phyloP scores from a whole-genome alignment of 2,888 invertebrate genomes.

The Aproaerema taeniolella region DNA sequence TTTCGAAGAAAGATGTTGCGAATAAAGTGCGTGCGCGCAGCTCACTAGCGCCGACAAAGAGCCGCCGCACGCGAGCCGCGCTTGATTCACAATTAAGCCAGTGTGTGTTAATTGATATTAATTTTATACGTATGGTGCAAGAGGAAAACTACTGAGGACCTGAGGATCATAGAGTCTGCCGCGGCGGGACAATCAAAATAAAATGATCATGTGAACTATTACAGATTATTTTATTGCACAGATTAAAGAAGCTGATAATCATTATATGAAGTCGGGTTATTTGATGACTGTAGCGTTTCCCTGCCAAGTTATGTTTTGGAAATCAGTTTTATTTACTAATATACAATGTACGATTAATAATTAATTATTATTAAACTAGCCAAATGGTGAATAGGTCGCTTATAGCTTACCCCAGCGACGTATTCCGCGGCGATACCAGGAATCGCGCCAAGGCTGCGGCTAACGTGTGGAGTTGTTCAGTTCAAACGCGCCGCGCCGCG shows the following conservation, averaged over 20 bases:
- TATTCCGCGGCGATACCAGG: slow-evolving; percentile 35
- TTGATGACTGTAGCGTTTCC: too few species aligned
- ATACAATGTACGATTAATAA: too few species aligned
- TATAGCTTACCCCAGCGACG: slow-evolving; percentile 25
- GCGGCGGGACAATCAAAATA: background rate
- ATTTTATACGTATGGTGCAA: slow-evolving; percentile 63
- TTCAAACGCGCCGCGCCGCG: slow-evolving; percentile 61
- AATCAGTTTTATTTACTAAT: too few species aligned
- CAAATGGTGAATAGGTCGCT: slow-evolving; percentile 26
- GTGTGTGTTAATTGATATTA: slow-evolving; percentile 77
- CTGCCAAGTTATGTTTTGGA: too few species aligned
- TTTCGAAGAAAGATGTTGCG: slow-evolving; percentile 59
- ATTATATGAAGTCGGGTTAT: too few species aligned
- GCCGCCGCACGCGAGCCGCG: slow-evolving; percentile 70
- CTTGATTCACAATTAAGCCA: slow-evolving; percentile 74
- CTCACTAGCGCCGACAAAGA: slow-evolving; percentile 64
- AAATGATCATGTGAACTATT: slow-evolving; percentile 1
- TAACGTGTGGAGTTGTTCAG: slow-evolving; percentile 52
- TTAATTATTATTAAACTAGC: too few species aligned
- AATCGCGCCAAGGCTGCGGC: slow-evolving; percentile 59
- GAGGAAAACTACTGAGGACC: slow-evolving; percentile 24
- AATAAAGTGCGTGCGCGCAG: slow-evolving; percentile 38
- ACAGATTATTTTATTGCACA: too few species aligned
- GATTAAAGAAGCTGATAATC: too few species aligned
- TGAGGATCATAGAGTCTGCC: slow-evolving; percentile 1